Base-by-base conservation (phyloP, 2,888 invertebrate species). In the Dichetophora obliterata region DNA sequence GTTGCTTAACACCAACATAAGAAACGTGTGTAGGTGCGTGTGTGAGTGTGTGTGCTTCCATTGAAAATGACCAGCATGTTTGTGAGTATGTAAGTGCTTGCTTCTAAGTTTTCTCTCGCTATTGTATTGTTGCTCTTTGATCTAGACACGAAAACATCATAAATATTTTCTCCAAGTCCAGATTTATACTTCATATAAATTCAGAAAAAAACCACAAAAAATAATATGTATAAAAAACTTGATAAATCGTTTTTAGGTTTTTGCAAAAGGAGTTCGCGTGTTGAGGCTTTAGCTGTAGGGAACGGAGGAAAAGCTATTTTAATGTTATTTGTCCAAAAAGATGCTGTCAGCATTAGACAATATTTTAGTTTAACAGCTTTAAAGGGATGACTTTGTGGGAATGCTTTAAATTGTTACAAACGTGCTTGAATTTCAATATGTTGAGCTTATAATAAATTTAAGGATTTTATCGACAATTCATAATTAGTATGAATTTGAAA, bases 1-100 rank as follows among this genome's bases (percentile, higher is more conserved):
- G 78, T 77, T 78, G 79, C n/a, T 81, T 80, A 80, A 82, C 19
- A 37, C 50, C 48, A 68, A 68, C 50, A 68, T 50, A 50, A 68
- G 68, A 65, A 34, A 27, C 22, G 31, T 70, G 27, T 48, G 31
- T 69, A 61, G 65, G 11, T n/a, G 61, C n/a, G 59, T 70, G n/a
- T 43, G 66, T 75, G 57, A 34, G 50, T 63, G 73, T 11, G 24
- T 27, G 31, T 61, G 70, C 65, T 54, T 57, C 70, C 22, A 54
- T 43, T 24, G 22, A 19, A 24, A 59, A 14, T 22, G 57, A 27
- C 57, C 24, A 27, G 24, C 57, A 22, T 59, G 5, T 24, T 14
- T 59, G 57, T 24, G 24, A 27, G 43, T 48, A 1, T 31, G 31
- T 27, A n/a, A n/a, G 16, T 19, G 43, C 8, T 27, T 4, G 34